Base-by-base conservation (phyloP, 2,797 vertebrate genomes). In the Sebastes reedi region DNA sequence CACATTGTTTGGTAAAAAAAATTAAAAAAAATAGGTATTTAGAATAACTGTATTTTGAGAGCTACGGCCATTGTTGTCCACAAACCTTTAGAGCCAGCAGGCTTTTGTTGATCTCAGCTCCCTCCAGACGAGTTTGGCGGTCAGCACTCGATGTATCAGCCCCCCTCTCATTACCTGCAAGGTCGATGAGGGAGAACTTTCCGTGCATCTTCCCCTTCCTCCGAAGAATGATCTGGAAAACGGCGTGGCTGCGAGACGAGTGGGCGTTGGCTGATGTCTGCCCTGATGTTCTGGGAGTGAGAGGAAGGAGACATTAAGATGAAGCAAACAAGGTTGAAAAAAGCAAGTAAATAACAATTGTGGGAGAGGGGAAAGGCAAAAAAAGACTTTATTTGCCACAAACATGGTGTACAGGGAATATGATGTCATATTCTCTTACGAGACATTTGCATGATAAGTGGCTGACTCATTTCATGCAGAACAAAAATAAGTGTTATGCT, bases 21-120 rank as follows among this genome's bases (percentile, higher is more conserved):
- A 70, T 30, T 2, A 2, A 75, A 56, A 55, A 77, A 52, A 55
- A 9, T 0, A 22, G 0, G 0, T 36, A 6, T 36, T 66, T 67
- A 4, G 1, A 60, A 70, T 50, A 12, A 59, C 2, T 3, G 11
- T 22, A 9, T 27, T 70, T 56, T 59, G 32, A 14, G 2, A 50
- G 12, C 20, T 24, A 16, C 56, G 39, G n/a, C 22, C 14, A 2
- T 4, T 1, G 1, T 3, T 29, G 13, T 8, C 59, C 11, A 83
- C 80, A 46, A 72, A 98, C 97, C 97, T 99, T 99, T 65, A 99
- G 96, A 55, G 98, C 98, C 92, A 99, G 95, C 92, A 99, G 96
- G 94, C 98, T 99, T 94, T 99, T 99, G 94, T 99, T 99, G 92
- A 99, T 99, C 95, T 99, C 98, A 0, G 98, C 98, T 82, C 98